phyloP scores from a whole-genome alignment of 1,140 invertebrate species.

The Cepaea nemoralis region DNA sequence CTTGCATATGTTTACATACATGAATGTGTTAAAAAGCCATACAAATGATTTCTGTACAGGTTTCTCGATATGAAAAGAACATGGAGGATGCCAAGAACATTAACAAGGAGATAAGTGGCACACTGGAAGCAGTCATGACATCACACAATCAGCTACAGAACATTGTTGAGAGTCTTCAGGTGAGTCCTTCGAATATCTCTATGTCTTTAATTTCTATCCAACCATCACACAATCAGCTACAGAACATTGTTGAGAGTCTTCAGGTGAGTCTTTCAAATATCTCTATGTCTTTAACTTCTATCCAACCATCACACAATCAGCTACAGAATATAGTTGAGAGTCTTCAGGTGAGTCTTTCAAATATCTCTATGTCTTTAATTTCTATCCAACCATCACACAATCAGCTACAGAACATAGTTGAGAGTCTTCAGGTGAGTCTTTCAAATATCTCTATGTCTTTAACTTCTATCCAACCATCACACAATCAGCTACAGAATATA shows the following conservation, averaged over 20 bases:
- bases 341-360: slow-evolving; percentile 60
- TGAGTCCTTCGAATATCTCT: too few relatives aligned
- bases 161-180: slow-evolving; percentile 64
- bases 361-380: too few relatives aligned
- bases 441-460: too few relatives aligned
- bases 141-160: slow-evolving; percentile 68
- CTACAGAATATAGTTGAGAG: slow-evolving; percentile 64
- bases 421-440: slow-evolving; percentile 61
- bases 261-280: too few relatives aligned
- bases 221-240: slow-evolving; percentile 67
- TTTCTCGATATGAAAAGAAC: slow-evolving; percentile 56
- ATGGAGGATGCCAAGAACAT: slow-evolving; percentile 64
- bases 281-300: too few relatives aligned
- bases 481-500: slow-evolving; percentile 64
- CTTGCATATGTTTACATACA: too few relatives aligned
- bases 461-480: too few relatives aligned
- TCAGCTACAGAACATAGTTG: slow-evolving; percentile 65
- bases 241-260: slow-evolving; percentile 63
- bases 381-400: slow-evolving; percentile 67
- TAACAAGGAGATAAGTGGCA: slow-evolving; percentile 64
- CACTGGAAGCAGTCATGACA: slow-evolving; percentile 68
- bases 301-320: slow-evolving; percentile 67
- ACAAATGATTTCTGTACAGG: slow-evolving; percentile 38
- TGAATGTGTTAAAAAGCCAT: background rate
- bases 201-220: too few relatives aligned